phyloP scores from a whole-genome alignment of 2,888 invertebrate species.

The Bombylius discolor region DNA sequence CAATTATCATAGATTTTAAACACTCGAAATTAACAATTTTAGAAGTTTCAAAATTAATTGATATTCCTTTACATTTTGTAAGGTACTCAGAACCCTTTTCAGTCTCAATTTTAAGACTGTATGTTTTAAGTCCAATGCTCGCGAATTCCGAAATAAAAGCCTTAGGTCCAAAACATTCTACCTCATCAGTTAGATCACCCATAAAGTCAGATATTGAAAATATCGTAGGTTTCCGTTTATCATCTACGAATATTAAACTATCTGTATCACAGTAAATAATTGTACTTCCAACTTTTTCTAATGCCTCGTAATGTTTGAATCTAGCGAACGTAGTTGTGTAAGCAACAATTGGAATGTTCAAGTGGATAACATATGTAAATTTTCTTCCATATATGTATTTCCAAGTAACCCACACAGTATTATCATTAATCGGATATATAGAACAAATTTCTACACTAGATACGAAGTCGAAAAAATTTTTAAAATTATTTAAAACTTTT shows the following conservation, averaged over 20 bases:
- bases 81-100: not conserved
- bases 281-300: not conserved
- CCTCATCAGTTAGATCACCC: slow-evolving; percentile 1
- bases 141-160: slow-evolving; percentile 3
- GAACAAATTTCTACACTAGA: too few species aligned
- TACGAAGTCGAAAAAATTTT: too few species aligned
- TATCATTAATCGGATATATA: too few species aligned
- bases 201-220: too few species aligned
- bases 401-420: too few species aligned
- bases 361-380: not conserved
- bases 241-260: too few species aligned
- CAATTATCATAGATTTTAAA: not conserved
- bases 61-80: not conserved
- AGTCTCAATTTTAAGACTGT: not conserved
- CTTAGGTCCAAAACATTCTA: not conserved
- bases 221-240: too few species aligned
- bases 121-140: slow-evolving; percentile 1
- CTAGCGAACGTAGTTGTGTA: not conserved
- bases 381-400: not conserved
- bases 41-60: slow-evolving; percentile 1
- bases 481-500: too few species aligned
- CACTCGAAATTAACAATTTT: not conserved
- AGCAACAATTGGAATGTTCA: not conserved
- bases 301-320: not conserved
- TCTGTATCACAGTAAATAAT: slow-evolving; percentile 1